Conservation (phyloP, 2,113 vertebrate species). For the Philantomba maxwellii region DNA sequence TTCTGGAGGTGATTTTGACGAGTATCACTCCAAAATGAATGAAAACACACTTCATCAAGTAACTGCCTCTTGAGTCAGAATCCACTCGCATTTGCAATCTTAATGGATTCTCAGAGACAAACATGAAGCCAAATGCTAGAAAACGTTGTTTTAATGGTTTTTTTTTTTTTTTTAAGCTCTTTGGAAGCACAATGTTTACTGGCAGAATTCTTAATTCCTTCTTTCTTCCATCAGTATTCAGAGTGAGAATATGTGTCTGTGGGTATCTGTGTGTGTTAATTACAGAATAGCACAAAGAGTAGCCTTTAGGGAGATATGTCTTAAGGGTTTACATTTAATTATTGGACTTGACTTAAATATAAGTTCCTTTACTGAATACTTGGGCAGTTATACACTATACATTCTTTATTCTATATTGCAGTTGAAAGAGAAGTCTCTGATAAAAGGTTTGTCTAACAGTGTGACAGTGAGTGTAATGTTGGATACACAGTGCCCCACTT, state of each 20-base stretch:
- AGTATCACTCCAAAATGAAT: not conserved
- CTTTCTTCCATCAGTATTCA: not conserved
- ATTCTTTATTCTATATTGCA: not conserved
- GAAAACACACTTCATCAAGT: not conserved
- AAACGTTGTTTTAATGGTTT: rapidly evolving
- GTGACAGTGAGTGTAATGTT: rapidly evolving
- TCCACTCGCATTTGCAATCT: not conserved
- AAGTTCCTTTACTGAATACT: not conserved
- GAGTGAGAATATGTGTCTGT: not conserved
- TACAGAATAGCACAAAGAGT: rapidly evolving
- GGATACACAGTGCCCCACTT: not conserved
- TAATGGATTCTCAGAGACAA: not conserved
- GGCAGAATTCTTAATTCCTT: not conserved
- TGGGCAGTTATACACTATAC: too few species aligned
- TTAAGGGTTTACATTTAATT: not conserved
- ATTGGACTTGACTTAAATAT: not conserved
- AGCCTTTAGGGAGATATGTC: not conserved
- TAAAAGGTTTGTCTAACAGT: not conserved
- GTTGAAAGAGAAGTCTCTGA: not conserved
- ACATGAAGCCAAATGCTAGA: not conserved
- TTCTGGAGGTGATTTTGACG: not conserved
- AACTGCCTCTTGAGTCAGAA: not conserved
- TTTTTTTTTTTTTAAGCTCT: not conserved
- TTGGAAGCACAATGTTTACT: not conserved
- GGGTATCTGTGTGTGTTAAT: not conserved